Percentiles rank a stretch among this genome's conserved stretches.
These are phyloP conservation scores for Chrysocyon brachyurus DNA, from an alignment of 2,797 vertebrate species.

Conservation along the genomic window DNA sequence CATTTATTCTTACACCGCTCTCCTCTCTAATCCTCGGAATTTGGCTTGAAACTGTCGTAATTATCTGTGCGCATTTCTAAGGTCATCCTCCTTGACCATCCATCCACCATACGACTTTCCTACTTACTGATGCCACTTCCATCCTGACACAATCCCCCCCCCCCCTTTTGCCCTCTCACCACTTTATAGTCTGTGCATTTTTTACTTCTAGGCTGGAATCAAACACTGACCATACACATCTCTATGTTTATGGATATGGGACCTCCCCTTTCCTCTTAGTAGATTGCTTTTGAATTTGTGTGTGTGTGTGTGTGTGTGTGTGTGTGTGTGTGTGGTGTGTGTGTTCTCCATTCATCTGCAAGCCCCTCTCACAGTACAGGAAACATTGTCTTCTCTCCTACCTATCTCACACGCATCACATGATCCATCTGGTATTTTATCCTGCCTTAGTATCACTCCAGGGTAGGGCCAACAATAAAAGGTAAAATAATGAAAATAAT, in stretches of 20 bases:
- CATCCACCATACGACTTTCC: background rate
- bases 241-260: background rate
- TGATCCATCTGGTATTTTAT: background rate
- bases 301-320: background rate
- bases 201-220: background rate
- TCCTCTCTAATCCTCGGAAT: background rate
- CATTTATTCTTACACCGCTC: background rate
- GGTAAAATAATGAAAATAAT: background rate
- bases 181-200: background rate
- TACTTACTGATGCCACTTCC: background rate
- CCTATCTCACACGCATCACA: background rate
- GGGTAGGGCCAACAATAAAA: background rate
- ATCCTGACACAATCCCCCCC: rapidly evolving
- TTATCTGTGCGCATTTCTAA: background rate
- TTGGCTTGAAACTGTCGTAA: background rate
- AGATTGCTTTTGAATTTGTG: background rate
- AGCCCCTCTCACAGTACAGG: background rate
- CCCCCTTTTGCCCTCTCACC: background rate
- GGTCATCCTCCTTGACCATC: background rate
- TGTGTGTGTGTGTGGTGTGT: background rate
- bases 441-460: background rate
- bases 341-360: background rate
- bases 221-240: background rate
- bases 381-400: background rate
- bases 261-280: background rate